These are phyloP conservation scores for Cyanoliseus patagonus DNA, from an alignment of 2,113 vertebrate genomes.

Conservation along the genomic window DNA sequence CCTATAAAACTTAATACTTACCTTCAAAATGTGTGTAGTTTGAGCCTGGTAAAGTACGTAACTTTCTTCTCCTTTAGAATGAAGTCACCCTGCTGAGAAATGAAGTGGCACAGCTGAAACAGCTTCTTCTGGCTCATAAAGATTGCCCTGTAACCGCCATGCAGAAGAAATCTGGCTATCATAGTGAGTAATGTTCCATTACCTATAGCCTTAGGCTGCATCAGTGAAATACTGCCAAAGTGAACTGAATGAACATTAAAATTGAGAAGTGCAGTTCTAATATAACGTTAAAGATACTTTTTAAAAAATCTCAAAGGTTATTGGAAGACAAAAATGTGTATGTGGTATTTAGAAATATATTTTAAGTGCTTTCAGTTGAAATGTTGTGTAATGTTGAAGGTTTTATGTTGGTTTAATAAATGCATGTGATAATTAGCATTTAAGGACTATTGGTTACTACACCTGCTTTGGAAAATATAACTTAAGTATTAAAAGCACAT, in stretches of 20 bases:
- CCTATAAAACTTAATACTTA: slow-evolving; percentile 62
- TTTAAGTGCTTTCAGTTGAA: background rate
- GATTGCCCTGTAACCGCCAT: slow-evolving; percentile 99
- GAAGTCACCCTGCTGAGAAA: slow-evolving; percentile 99
- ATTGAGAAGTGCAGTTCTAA: slow-evolving; percentile 48
- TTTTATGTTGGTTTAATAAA: slow-evolving; percentile 35
- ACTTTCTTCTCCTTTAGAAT: slow-evolving; percentile 85
- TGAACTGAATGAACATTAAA: slow-evolving; percentile 74
- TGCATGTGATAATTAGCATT: slow-evolving; percentile 8
- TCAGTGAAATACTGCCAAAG: slow-evolving; percentile 78
- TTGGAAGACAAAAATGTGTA: slow-evolving; percentile 1
- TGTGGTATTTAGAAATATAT: background rate
- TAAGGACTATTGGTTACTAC: background rate
- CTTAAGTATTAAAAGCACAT: slow-evolving; percentile 1
- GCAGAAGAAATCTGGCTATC: slow-evolving; percentile 99
- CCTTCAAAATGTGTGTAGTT: slow-evolving; percentile 55
- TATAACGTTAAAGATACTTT: slow-evolving; percentile 48
- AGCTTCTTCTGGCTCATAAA: slow-evolving; percentile 99
- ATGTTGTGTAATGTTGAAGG: background rate
- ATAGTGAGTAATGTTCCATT: slow-evolving; percentile 98
- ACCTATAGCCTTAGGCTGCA: slow-evolving; percentile 81
- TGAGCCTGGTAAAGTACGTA: slow-evolving; percentile 71
- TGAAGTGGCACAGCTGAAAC: slow-evolving; percentile 99
- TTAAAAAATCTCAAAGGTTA: slow-evolving; percentile 23
- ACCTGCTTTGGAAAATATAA: slow-evolving; percentile 35